Evolutionary conservation across 2,113 vertebrate genomes (phyloP), one percentile per base, ranked within the genome.

Genomic region (Bos indicus): DNA sequence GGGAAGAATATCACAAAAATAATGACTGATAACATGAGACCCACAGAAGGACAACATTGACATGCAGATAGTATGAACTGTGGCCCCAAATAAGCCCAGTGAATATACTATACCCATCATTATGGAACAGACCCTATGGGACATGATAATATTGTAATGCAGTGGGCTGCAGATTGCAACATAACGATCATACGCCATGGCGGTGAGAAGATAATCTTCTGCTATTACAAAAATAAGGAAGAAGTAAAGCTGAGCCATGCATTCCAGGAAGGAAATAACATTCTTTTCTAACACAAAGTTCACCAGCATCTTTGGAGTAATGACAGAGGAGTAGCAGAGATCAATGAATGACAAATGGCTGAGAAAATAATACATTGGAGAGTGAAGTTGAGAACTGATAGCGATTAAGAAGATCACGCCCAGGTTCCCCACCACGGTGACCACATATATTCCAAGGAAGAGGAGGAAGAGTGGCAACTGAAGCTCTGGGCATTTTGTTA

Each of bases 1-100:
- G 30, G 97, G 98, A 5, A 96, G 90, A 11, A 98, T 97, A 46
- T 98, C 98, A 90, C 98, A 97, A 81, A 98, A 98, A 62, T 98
- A 98, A 81, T 98, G 96, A 40, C 88, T 94, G 67, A 98, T 23
- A 11, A 52, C 17, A 46, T 97, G 96, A 71, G 80, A 85, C 28
- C 91, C 59, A 91, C 97, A 98, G 81, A 97, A 98, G 54, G 97
- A 97, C 84, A 98, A 28, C 84, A 91, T 77, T 56, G 95, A 87
- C 64, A 96, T 93, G 26, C 3, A 0, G 0, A 23, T 78, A 3
- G 96, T 98, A 19, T 97, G 88, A 40, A 97, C 77, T 4, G 91
- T 96, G 36, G 97, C 90, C 59, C 95, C 96, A 33, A 95, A 96
- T 14, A 97, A 95, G 7, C 97, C 95, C 85, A 96, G 86, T 2